A percentile compares a stretch with the other conserved stretches of the same genome.
phyloP scores from a whole-genome alignment of 2,113 vertebrate species.

The Trematocara marginatum region DNA sequence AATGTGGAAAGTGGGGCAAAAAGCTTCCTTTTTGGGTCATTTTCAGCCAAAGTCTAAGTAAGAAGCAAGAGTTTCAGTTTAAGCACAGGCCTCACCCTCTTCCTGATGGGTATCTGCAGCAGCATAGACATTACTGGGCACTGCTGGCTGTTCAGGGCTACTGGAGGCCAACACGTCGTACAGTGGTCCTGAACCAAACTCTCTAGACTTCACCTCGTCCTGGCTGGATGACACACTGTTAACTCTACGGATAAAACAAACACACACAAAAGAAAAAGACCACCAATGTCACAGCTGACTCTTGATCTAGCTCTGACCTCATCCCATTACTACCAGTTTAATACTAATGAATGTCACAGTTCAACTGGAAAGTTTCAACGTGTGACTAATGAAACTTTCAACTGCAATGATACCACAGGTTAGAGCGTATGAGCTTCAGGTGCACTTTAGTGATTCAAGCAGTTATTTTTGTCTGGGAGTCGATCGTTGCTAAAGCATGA shows the following conservation, averaged over 20 bases:
- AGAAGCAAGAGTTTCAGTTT: not conserved
- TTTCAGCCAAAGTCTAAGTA: not conserved
- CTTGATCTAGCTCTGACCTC: not conserved
- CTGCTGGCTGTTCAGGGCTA: conserved; percentile 83
- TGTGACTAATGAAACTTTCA: fast-evolving
- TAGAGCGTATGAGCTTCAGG: not conserved
- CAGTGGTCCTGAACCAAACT: conserved; percentile 81
- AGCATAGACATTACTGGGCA: conserved; percentile 87
- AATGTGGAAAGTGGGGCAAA: not conserved
- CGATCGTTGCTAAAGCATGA: not conserved
- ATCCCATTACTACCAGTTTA: not conserved
- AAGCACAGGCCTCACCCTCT: conserved; percentile 57
- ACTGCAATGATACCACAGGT: fast-evolving
- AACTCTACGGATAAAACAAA: conserved; percentile 74
- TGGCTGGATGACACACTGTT: conserved; percentile 89
- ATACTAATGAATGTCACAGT: not conserved
- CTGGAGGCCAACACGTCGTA: conserved; percentile 84
- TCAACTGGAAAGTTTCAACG: not conserved
- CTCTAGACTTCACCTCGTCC: conserved; percentile 92
- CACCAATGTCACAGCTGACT: not conserved
- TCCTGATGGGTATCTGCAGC: conserved; percentile 66
- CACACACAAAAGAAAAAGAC: not conserved
- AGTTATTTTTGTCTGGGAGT: not conserved
- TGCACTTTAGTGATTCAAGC: not conserved
- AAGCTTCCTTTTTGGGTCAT: not conserved